A percentile compares a stretch with the other conserved stretches of the same genome.
Conservation (phyloP, 1,140 invertebrate species). For the Tyrophagus putrescentiae region DNA sequence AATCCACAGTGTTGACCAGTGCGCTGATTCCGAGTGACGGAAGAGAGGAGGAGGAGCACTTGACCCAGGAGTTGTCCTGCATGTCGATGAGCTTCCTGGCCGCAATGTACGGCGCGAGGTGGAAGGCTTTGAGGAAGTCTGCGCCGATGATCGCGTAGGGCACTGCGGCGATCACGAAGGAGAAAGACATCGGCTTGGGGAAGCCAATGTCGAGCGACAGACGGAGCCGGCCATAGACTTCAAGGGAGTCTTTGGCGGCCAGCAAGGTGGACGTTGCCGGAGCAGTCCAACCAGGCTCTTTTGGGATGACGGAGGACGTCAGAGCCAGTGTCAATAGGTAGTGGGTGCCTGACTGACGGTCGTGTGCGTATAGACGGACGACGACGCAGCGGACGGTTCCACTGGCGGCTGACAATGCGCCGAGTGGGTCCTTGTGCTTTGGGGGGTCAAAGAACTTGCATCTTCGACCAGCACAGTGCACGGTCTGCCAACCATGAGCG, state of each 20-base stretch:
- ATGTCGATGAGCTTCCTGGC: conserved; percentile 10
- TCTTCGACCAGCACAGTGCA: too few species aligned
- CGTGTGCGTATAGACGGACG: too few species aligned
- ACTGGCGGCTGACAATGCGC: too few species aligned
- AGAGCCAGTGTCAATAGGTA: conserved; percentile 22
- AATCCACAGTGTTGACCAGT: not conserved
- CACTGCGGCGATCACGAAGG: conserved; percentile 21
- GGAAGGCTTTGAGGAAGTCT: conserved; percentile 20
- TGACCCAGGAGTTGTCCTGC: not conserved
- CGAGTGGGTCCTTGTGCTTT: too few species aligned
- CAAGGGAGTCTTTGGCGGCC: conserved; percentile 21
- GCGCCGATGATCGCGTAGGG: conserved; percentile 21
- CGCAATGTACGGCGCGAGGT: conserved; percentile 4
- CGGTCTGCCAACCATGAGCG: too few species aligned
- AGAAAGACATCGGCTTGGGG: not conserved
- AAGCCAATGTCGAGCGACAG: conserved; percentile 16
- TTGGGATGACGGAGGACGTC: conserved; percentile 20
- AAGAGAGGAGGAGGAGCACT: not conserved
- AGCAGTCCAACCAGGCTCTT: not conserved
- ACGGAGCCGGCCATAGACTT: not conserved
- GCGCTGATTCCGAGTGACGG: not conserved
- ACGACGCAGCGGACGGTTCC: too few species aligned
- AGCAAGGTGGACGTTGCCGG: not conserved
- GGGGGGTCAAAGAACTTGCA: too few species aligned
- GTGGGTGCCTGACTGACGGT: too few species aligned